Evolutionary conservation across 2,888 invertebrate genomes (phyloP).

Genomic region (Hirtodrosophila alboralis): DNA sequence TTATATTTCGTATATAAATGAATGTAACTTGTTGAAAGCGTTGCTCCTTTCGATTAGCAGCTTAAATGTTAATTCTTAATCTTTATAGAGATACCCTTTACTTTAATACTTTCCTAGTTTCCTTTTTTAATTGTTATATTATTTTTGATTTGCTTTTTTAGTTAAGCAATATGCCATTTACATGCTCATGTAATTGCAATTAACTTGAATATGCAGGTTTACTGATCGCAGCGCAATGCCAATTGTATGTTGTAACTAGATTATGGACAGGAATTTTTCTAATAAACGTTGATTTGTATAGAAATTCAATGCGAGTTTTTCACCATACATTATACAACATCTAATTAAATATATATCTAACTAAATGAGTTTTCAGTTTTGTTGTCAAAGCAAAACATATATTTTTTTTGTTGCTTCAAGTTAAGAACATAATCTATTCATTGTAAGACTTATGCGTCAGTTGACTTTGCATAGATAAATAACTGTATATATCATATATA

Average conservation of each 20-base stretch:
- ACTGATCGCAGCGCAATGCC: slow-evolving; percentile 18
- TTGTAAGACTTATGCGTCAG: no score
- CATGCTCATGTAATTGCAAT: slow-evolving; percentile 23
- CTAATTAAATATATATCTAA: slow-evolving; percentile 1
- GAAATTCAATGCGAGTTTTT: slow-evolving; percentile 29
- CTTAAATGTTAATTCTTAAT: neutral
- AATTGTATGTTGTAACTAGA: slow-evolving; percentile 18
- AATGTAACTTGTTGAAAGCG: no score
- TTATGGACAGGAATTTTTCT: slow-evolving; percentile 28
- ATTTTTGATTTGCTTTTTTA: slow-evolving; percentile 2
- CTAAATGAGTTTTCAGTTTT: neutral
- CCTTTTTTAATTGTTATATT: neutral
- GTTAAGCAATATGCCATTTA: slow-evolving; percentile 24
- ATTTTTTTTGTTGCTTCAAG: no score
- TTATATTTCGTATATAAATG: no score
- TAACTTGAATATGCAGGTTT: slow-evolving; percentile 9
- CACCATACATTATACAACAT: no score
- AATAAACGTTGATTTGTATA: slow-evolving; percentile 54
- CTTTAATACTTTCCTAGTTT: slow-evolving; percentile 6
- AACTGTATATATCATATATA: slow-evolving; percentile 23
- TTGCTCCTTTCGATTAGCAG: no score
- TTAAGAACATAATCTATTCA: no score
- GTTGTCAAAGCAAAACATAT: neutral
- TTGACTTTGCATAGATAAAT: neutral
- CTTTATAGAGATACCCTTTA: neutral